phyloP scores from a whole-genome alignment of 2,888 invertebrate genomes.

The Folsomia candida region DNA sequence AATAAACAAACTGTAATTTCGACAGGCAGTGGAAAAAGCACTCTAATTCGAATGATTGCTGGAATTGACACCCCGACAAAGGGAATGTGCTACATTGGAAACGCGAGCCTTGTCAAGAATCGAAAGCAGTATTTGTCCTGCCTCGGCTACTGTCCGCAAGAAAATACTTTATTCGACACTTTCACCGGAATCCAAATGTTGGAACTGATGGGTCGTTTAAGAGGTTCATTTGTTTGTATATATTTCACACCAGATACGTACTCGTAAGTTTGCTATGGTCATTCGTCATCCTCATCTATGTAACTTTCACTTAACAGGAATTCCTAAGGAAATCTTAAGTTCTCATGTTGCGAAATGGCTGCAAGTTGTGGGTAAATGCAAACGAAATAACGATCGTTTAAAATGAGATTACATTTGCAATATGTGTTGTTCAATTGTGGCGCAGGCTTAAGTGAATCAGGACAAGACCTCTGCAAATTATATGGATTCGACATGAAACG shows the following conservation, averaged over 20 bases:
- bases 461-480: slow-evolving; percentile 21
- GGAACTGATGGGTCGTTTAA: slow-evolving; percentile 34
- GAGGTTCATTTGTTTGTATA: not conserved
- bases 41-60: slow-evolving; percentile 30
- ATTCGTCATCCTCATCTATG: no score
- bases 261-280: no score
- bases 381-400: no score
- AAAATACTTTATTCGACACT: slow-evolving; percentile 26
- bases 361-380: slow-evolving; percentile 26
- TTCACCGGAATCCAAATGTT: slow-evolving; percentile 43
- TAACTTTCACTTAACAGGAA: slow-evolving; percentile 25
- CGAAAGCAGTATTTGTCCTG: slow-evolving; percentile 29
- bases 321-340: slow-evolving; percentile 21
- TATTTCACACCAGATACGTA: no score
- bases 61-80: slow-evolving; percentile 35
- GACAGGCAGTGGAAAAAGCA: slow-evolving; percentile 32
- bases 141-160: slow-evolving; percentile 46
- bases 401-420: not conserved
- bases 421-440: not conserved
- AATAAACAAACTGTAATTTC: not conserved
- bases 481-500: slow-evolving; percentile 35
- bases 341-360: slow-evolving; percentile 44
- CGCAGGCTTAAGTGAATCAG: slow-evolving; percentile 29
- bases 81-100: slow-evolving; percentile 35
- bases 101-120: slow-evolving; percentile 26